Evolutionary conservation across 2,888 invertebrate species (phyloP).

Genomic region (Neuroscelio doddi): DNA sequence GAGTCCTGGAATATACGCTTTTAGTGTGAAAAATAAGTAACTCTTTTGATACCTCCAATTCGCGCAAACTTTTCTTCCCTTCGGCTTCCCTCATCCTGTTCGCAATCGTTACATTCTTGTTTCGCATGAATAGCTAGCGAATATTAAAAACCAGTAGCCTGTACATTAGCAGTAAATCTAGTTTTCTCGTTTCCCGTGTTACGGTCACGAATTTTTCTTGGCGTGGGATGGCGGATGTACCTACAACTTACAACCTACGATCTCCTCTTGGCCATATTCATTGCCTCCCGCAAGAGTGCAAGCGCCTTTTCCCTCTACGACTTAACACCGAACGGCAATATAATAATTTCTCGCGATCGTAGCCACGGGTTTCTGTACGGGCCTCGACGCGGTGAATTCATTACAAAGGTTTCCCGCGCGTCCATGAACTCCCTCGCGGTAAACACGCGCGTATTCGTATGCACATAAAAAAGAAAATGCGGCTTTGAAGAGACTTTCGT

Average conservation of each 20-base stretch:
- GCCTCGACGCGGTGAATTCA: conserved; percentile 51
- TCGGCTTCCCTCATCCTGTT: not conserved
- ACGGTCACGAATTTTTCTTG: conserved; percentile 24
- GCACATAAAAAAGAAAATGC: conserved; percentile 19
- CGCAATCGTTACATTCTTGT: not conserved
- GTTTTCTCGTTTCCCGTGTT: conserved; percentile 27
- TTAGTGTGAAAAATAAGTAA: conserved; percentile 9
- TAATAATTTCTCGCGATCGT: conserved; percentile 39
- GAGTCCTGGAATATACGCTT: not conserved
- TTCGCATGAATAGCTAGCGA: conserved; percentile 24
- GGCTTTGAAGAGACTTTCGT: conserved; percentile 5
- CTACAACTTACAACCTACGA: conserved; percentile 26
- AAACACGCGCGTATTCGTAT: conserved; percentile 25
- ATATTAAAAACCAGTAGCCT: conserved; percentile 33
- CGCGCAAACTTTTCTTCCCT: conserved; percentile 11
- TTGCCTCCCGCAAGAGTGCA: not conserved
- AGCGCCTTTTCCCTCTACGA: conserved; percentile 13
- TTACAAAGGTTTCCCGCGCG: conserved; percentile 51
- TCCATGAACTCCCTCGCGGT: conserved; percentile 22
- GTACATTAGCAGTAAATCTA: conserved; percentile 37
- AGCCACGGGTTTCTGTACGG: conserved; percentile 38
- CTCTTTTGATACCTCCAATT: conserved; percentile 21
- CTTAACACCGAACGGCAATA: conserved; percentile 31
- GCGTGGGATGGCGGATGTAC: conserved; percentile 14
- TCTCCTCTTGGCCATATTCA: conserved; percentile 26